Evolutionary conservation across 2,888 invertebrate species (phyloP), one percentile per base, ranked within the genome.

Genomic region (Acanthopleura granulata): DNA sequence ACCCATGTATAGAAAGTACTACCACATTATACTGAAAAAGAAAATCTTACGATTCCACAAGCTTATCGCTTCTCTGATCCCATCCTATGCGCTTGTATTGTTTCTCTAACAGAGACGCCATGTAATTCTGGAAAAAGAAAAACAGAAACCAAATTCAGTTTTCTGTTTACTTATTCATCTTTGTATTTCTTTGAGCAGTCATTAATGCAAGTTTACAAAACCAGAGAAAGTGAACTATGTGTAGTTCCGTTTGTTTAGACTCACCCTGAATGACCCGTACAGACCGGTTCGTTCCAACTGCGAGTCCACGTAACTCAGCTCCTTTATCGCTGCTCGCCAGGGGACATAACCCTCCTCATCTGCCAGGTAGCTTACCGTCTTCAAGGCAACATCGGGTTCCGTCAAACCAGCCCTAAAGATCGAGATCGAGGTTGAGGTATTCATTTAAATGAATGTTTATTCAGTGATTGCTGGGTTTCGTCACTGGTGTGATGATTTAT

Each of bases 391-490:
- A 27, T 9, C 77, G 75, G 90, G 90, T 12, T 83, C 80, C 16
- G 97, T 40, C 93, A 93, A 91, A 0, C 96, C 96, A 50, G 86
- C 83, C 79, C 83, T 87, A n/a, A 90, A 62, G 30, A 40, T 40
- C 40, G 40, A 40, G 40, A 40, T 40, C 4, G 9, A 40, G 40
- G 9, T n/a, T n/a, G 40, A 40, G 3, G 3, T 40, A 40, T 6
- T 40, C 40, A 40, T 40, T 40, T 40, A 40, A 40, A 6, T 40
- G 40, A 40, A 40, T 40, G 9, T 40, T 40, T 40, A 40, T 73
- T 0, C 27, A 29, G 18, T 49, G n/a, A 1, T n/a, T 6, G 15
- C 3, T 50, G 15, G n/a, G 62, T 40, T 22, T 62, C 15, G 3
- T 40, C 9, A 40, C 9, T 40, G 40, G 9, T 40, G 3, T 40